Base-by-base conservation (phyloP, 2,888 invertebrate genomes). In the Heliconius sara region DNA sequence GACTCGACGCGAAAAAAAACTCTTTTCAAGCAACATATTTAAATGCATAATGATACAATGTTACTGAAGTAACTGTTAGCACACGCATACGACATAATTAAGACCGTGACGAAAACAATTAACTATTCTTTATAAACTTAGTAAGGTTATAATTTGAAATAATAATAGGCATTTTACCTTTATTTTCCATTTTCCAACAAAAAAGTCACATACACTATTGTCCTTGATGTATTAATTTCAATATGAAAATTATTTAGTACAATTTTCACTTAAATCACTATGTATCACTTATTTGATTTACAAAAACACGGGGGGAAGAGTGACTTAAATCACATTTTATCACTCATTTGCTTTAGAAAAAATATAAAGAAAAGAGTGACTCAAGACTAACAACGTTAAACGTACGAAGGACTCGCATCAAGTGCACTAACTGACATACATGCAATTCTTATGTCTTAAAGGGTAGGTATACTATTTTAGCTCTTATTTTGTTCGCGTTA, bases 371-470 rank as follows among this genome's bases (percentile, higher is more conserved):
- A 22, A 39, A 70, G 9, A 39, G 68, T 68, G 68, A 39, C 2
- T 68, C 39, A n/a, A 12, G 12, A 39, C 13, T 4, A 75, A 6
- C 19, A 65, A 25, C n/a, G 16, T 63, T 9, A 63, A 43, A 65
- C 47, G 75, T 7, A 75, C 65, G 43, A 75, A 66, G 65, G 27
- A 27, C 22, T 27, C 65, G 27, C 12, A 10, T 19, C 0, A 25
- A 75, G 66, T 75, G 75, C 75, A 75, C 75, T 43, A 43, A 65
- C 63, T 43, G 43, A 30, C 60, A 65, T 65, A 63, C 75, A 75
- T 47, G 75, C 75, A 25, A 75, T 19, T 34, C 25, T 39, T 16
- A 39, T 12, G 34, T 27, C 7, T 22, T n/a, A 12, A 7, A 60
- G 3, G 0, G 7, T 0, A 10, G 19, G 19, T 43, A n/a, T 27